Evolutionary conservation across 1,140 invertebrate genomes (phyloP), one percentile per base, ranked within the genome.

Genomic region (Lasaia peninsularis): DNA sequence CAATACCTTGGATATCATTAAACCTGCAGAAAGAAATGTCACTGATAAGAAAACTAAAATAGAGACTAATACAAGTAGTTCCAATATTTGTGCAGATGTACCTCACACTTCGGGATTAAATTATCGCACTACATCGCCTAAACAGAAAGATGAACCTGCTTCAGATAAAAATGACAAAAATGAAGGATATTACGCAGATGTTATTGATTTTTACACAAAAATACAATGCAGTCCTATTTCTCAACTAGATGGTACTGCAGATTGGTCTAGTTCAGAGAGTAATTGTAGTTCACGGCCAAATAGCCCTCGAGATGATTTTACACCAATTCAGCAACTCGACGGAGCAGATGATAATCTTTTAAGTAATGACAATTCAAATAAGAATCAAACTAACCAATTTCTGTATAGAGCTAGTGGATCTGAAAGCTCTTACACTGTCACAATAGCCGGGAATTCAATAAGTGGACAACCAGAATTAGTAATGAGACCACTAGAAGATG

Each of bases 241-340:
- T 18, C 92, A 93, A 70, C 86, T 93, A 24, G 92, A 93, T 69
- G 93, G 93, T 1, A 88, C 92, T n/a, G 91, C 91, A 8, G 91
- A 93, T 81, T 88, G 89, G 56, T 90, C 90, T 12, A 91, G 81
- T 9, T 87, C 85, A 12, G 80, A 80, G 63, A 89, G 88, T 66
- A 82, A 73, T 50, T 88, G 84, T 28, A 88, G 83, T 55, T 90
- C 88, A 10, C 73, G 88, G 20, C 80, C 81, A 10, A 67, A 67
- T 20, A 88, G 86, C 61, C 86, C 84, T 11, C 71, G 85, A 28
- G 72, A 74, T 51, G 76, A 86, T 52, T 89, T 87, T 60, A 69
- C 83, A 32, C 91, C 77, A 52, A 93, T 94, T 57, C 91, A 93
- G 51, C 94, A 96, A 82, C 80, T 95, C 18, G 95, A 96, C 84